Base-by-base conservation (phyloP, 2,113 vertebrate genomes). In the Isurus oxyrinchus region DNA sequence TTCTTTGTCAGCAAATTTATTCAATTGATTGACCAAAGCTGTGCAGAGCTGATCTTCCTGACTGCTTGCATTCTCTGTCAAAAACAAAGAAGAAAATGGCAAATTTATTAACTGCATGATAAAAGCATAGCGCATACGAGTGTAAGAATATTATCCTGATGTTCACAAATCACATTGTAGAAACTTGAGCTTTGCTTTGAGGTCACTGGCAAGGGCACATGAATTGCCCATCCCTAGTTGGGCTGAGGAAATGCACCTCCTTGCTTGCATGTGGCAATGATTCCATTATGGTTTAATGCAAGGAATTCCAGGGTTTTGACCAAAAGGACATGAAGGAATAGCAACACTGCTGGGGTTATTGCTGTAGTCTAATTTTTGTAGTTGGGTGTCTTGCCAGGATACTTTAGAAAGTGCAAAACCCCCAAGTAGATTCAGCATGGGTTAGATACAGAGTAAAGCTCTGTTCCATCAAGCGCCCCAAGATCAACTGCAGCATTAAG, bases 1-100 rank as follows among this genome's bases (percentile, higher is more conserved):
- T 97, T 99, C 99, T 97, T 99, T 99, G 97, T 99, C 99, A 1
- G 99, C 99, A 98, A 99, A 99, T 96, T 99, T 99, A 98, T 99
- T 99, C 40, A 99, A 98, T 96, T 99, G 99, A 97, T 98, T 99
- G 97, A 99, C 99, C 97, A 99, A 98, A 76, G 99, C 99, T 0
- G 99, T 99, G 81, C 99, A 99, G 87, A 99, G 98, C 97, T 99
- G 99, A 97, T 99, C 99, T 96, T 99, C 99, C 96, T 99, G 99
- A 96, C 98, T 99, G 97, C 98, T 98, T 0, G 98, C 97, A 19
- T 98, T 98, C 95, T 99, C 99, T 99, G 96, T 19, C 96, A 81
- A 96, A 21, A 95, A 11, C 13, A 72, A 95, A 55, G 66, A 27
- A 94, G 63, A 3, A 90, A 90, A 67, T 19, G 8, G 3, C 40